Conservation (phyloP, 23 tunicate species). For the Diplosoma virens region DNA sequence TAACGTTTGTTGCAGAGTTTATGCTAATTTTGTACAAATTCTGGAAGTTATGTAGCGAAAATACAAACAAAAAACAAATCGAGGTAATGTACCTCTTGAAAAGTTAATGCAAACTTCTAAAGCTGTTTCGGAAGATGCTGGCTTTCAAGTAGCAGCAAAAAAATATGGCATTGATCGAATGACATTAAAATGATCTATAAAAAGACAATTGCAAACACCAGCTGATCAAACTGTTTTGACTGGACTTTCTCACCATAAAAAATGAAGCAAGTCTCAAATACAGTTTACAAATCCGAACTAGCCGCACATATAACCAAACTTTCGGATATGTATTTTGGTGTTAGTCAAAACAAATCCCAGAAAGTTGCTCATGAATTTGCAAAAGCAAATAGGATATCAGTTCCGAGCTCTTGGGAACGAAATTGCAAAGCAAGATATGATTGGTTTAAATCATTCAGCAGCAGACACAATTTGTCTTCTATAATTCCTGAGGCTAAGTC, state of each 20-base stretch:
- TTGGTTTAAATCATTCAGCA: not conserved
- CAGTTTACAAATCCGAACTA: not conserved
- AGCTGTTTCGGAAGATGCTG: not conserved
- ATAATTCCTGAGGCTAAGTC: not conserved
- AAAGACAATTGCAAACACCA: conserved; percentile 12
- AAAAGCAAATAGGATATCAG: conserved; percentile 1
- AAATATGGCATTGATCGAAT: no score
- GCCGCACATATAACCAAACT: conserved; percentile 7
- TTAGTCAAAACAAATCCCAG: not conserved
- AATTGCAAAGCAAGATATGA: not conserved
- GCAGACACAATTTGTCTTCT: conserved; percentile 6
- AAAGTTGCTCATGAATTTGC: conserved; percentile 2
- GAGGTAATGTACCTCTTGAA: not conserved
- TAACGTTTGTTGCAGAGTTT: no score
- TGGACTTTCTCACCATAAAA: conserved; percentile 16
- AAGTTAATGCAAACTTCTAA: not conserved
- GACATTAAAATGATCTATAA: conserved; percentile 4
- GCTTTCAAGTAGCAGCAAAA: conserved; percentile 1
- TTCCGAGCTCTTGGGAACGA: not conserved
- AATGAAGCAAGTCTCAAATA: conserved; percentile 10
- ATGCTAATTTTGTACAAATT: no score
- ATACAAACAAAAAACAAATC: conserved; percentile 6
- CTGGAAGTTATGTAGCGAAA: not conserved
- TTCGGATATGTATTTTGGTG: not conserved
- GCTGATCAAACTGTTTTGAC: conserved; percentile 15